phyloP scores from a whole-genome alignment of 2,113 vertebrate species.

The Acanthisitta chloris region DNA sequence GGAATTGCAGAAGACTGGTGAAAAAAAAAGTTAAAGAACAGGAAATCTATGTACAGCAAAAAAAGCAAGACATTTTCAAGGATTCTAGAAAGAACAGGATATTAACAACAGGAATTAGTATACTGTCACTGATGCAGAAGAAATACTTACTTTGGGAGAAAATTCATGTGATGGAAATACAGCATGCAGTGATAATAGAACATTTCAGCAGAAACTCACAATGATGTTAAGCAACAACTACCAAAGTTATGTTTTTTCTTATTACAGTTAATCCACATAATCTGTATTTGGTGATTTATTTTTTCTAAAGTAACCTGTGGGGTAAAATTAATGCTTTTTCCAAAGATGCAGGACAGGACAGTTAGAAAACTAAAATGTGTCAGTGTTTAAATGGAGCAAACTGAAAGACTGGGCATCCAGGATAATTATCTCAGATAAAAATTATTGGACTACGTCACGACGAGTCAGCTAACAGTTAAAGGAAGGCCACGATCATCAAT shows the following conservation, averaged over 20 bases:
- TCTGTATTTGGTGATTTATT: neutral
- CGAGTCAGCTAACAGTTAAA: slow-evolving; percentile 43
- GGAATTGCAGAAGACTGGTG: neutral
- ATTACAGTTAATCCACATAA: neutral
- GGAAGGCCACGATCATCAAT: slow-evolving; percentile 2
- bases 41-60: neutral
- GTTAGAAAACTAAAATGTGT: neutral
- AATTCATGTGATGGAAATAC: neutral
- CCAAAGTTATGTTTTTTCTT: rapidly evolving
- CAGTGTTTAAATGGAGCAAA: neutral
- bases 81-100: neutral
- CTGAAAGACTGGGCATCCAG: neutral
- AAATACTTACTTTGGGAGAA: neutral
- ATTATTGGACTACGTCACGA: neutral
- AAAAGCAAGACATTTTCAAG: neutral
- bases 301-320: neutral
- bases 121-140: neutral
- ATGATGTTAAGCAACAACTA: neutral
- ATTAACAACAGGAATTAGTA: slow-evolving; percentile 13
- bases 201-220: neutral
- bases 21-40: neutral
- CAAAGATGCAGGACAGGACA: neutral
- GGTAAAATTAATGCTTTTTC: neutral
- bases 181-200: neutral
- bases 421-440: neutral